Evolutionary conservation across 2,888 invertebrate species (phyloP).

Genomic region (Drosophila hawaiiensis): DNA sequence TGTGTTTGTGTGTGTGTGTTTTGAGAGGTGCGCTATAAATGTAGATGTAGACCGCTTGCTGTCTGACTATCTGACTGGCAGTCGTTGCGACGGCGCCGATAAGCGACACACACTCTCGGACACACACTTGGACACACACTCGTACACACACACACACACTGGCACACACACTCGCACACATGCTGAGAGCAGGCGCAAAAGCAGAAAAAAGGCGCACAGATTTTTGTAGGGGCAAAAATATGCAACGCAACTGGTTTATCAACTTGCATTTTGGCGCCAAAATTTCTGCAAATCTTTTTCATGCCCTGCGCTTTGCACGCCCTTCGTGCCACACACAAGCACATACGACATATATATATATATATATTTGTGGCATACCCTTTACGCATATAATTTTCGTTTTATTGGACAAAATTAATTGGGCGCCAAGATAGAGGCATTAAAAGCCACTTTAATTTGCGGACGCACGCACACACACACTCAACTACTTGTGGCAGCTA

Average conservation of each 20-base stretch:
- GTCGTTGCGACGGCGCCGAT: conserved; percentile 65
- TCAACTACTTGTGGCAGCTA: conserved; percentile 7
- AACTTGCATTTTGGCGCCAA: conserved; percentile 83
- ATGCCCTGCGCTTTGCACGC: conserved; percentile 68
- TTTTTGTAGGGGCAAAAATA: conserved; percentile 64
- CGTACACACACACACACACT: conserved; percentile 10
- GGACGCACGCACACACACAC: conserved; percentile 56
- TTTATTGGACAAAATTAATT: conserved; percentile 79
- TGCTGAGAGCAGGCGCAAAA: conserved; percentile 25
- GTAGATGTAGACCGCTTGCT: conserved; percentile 68
- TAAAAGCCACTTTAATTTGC: conserved; percentile 70
- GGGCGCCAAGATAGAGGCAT: conserved; percentile 79
- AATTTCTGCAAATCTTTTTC: conserved; percentile 82
- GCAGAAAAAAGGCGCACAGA: conserved; percentile 64
- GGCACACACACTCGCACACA: conserved; percentile 23
- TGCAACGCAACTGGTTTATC: conserved; percentile 81
- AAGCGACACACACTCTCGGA: conserved; percentile 48
- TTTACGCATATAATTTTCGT: conserved; percentile 75
- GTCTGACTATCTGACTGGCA: conserved; percentile 52
- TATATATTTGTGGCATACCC: conserved; percentile 40
- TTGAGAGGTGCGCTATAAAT: conserved; percentile 59
- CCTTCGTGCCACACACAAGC: conserved; percentile 62
- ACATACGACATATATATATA: conserved; percentile 6
- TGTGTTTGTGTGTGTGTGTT: conserved; percentile 38
- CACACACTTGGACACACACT: conserved; percentile 5